These are phyloP conservation scores for Chrysaora quinquecirrha DNA, from an alignment of 30 jellyfish, hydroid and myxozoan genomes.

Conservation along the genomic window DNA sequence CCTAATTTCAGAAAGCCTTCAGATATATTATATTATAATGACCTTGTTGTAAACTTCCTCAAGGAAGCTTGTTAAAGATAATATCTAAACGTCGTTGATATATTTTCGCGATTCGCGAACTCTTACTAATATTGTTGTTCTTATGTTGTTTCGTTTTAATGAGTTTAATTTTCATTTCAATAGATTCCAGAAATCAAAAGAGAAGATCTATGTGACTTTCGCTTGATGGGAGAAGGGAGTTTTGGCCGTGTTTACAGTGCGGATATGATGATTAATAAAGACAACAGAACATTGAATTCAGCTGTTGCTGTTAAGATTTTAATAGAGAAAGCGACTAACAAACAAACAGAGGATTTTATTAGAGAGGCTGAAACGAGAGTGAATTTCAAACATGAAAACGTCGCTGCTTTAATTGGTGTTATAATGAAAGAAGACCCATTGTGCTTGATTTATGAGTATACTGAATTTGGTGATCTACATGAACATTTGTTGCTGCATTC, in stretches of 20 bases:
- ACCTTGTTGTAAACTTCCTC: no score
- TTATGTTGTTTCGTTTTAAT: no score
- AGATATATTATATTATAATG: no score
- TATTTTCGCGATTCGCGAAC: no score
- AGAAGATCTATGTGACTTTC: conserved; percentile 93
- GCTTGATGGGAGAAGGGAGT: conserved; percentile 92
- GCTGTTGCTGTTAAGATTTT: conserved; percentile 96
- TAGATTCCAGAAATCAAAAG: conserved; percentile 92
- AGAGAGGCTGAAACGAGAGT: conserved; percentile 97
- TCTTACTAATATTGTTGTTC: no score
- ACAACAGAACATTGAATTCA: conserved; percentile 76
- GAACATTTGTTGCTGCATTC: conserved; percentile 93
- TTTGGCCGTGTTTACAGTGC: conserved; percentile 97
- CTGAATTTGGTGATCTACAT: conserved; percentile 97
- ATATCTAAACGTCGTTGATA: no score
- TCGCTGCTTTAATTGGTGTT: conserved; percentile 85
- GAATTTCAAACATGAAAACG: conserved; percentile 89
- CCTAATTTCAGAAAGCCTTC: no score
- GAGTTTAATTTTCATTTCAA: no score
- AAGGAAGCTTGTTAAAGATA: no score
- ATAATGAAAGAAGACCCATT: conserved; percentile 96
- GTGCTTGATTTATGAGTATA: conserved; percentile 87
- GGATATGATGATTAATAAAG: conserved; percentile 78
- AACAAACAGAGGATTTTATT: conserved; percentile 89
- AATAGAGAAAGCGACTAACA: conserved; percentile 79